Evolutionary conservation across 2,797 vertebrate genomes (phyloP).

Genomic region (Acipenser ruthenus): DNA sequence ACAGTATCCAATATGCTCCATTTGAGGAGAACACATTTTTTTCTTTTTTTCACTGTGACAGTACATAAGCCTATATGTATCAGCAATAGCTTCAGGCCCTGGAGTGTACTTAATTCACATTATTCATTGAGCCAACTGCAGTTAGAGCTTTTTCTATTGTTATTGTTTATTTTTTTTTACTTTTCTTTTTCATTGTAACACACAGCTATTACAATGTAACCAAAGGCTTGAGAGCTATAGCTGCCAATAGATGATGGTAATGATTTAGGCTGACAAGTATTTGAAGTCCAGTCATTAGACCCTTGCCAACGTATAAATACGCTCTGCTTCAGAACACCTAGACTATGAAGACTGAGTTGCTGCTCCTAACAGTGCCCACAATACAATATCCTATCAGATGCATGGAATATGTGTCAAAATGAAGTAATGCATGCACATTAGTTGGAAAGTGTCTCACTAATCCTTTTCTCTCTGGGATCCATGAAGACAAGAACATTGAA

Average conservation of each 20-base stretch:
- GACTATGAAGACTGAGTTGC: too few species aligned
- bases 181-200: neutral
- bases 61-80: constrained; percentile 1
- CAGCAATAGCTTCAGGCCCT: neutral
- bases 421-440: too few species aligned
- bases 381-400: too few species aligned
- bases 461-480: too few species aligned
- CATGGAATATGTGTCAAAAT: too few species aligned
- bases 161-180: neutral
- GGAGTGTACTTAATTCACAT: neutral
- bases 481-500: too few species aligned
- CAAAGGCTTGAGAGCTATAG: neutral
- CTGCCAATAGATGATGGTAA: neutral
- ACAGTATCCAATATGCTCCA: constrained; percentile 4
- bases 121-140: neutral
- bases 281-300: too few species aligned
- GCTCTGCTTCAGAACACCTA: too few species aligned
- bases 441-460: too few species aligned
- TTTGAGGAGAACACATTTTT: neutral
- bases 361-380: too few species aligned
- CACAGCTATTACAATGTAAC: too few species aligned
- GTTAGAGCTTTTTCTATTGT: neutral
- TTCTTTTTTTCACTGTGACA: neutral
- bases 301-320: too few species aligned
- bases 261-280: neutral